Evolutionary conservation across 2,113 vertebrate species (phyloP).

Genomic region (Sialia sialis): DNA sequence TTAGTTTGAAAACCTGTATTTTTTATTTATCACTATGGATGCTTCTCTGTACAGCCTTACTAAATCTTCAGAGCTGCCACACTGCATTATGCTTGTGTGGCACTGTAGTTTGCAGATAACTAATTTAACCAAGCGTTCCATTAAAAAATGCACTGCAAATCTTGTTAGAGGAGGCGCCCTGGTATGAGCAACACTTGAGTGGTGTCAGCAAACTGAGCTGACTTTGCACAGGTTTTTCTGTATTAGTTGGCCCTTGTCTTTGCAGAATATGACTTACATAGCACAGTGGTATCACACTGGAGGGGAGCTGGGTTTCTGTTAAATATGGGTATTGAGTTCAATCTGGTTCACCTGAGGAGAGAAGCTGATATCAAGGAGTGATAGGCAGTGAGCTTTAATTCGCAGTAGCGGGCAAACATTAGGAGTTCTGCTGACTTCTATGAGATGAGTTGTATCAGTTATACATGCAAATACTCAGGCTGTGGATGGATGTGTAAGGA

Average conservation of each 20-base stretch:
- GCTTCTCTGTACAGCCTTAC: conserved; percentile 25
- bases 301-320: neutral
- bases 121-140: conserved; percentile 4
- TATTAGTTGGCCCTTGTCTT: neutral
- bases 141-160: neutral
- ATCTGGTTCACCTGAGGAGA: neutral
- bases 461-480: neutral
- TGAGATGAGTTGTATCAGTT: neutral
- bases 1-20: conserved; percentile 36
- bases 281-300: accelerated
- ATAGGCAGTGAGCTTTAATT: neutral
- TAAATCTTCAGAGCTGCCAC: conserved; percentile 45
- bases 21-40: conserved; percentile 37
- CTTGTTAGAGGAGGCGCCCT: neutral
- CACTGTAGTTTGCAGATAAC: neutral
- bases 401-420: accelerated
- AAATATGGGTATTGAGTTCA: neutral
- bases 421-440: neutral
- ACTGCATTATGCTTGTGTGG: conserved; percentile 42
- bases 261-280: neutral
- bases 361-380: neutral
- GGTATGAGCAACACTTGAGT: neutral
- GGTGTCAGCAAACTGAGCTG: neutral
- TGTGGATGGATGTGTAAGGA: neutral
- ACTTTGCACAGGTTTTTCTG: neutral